Base-by-base conservation (phyloP, 1,140 invertebrate genomes). In the Macrobrachium rosenbergii region DNA sequence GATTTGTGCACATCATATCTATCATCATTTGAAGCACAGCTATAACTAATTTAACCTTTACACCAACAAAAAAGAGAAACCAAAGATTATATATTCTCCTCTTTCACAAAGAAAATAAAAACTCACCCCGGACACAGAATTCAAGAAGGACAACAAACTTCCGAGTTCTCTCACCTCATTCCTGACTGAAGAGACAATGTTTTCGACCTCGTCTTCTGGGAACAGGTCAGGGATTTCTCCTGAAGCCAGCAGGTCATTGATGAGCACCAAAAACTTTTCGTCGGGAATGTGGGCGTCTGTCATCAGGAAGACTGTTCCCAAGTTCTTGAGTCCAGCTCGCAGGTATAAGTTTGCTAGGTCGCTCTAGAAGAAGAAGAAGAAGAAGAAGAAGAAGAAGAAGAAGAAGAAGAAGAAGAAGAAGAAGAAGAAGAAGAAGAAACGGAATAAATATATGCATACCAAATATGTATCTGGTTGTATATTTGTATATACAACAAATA, bases 141-240 rank as follows among this genome's bases (percentile, higher is more conserved):
- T 19, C 16, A 2, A 21, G 21, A 16, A 0, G 23, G 28, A 77
- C 11, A 19, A 77, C 52, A 77, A 7, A 19, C 11, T 19, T 77
- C 12, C 2, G 12, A 21, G 43, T 17, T 82, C n/a, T 88, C 90
- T 89, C 59, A 98, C 97, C 94, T 98, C 97, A 93, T 96, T 97
- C 87, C 96, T 93, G 19, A 97, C 95, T 90, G 96, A 96, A 90
- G 94, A 95, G 89, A 99, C 96, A 82, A 99, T 97, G 91, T 98
- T 98, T 93, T 99, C 98, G 58, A 98, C 94, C 92, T 99, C 98
- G 92, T 99, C 98, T 92, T 99, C 98, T 16, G 97, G 95, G 91
- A 99, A 98, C 73, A 99, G 93, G 92, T 99, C 98, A 12, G 97
- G 96, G 75, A 99, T 96, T 93, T 99, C 98, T 62, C 98, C 98